These are phyloP conservation scores for Nannospalax galili DNA, from an alignment of 2,113 vertebrate genomes.

Conservation along the genomic window DNA sequence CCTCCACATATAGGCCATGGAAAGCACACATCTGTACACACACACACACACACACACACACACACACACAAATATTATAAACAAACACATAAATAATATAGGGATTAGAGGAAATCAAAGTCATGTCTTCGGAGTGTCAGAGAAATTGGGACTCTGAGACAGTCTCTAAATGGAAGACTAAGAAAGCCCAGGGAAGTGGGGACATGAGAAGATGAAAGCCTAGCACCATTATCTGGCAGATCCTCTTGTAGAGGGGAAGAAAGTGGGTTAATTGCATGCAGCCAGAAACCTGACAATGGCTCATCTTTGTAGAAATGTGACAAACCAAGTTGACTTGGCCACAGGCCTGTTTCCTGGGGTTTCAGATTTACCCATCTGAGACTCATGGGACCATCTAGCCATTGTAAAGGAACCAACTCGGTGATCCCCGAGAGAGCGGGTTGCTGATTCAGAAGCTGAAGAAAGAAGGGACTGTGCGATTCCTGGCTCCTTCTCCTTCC, in stretches of 20 bases:
- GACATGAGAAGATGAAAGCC: rapidly evolving
- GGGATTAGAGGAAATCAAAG: background rate
- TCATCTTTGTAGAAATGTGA: background rate
- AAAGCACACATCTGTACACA: too few relatives aligned
- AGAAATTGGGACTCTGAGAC: background rate
- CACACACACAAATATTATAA: background rate
- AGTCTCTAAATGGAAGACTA: background rate
- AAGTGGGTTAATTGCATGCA: background rate
- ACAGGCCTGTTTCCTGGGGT: background rate
- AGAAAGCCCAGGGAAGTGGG: background rate
- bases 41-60: too few relatives aligned
- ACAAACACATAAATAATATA: background rate
- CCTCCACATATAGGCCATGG: too few relatives aligned
- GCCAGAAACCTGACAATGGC: background rate
- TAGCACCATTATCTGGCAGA: background rate
- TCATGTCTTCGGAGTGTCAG: background rate
- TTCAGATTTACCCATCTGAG: slow-evolving; percentile 54
- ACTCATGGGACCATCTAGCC: slow-evolving; percentile 1
- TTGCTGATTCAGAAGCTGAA: slow-evolving; percentile 45
- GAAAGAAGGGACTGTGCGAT: background rate
- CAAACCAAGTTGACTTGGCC: background rate
- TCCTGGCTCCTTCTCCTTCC: slow-evolving; percentile 32
- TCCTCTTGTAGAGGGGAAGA: background rate
- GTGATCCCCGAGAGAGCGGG: background rate
- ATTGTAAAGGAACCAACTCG: background rate